These are phyloP conservation scores for Chlorops oryzae DNA, from an alignment of 1,140 invertebrate genomes.

Conservation along the genomic window DNA sequence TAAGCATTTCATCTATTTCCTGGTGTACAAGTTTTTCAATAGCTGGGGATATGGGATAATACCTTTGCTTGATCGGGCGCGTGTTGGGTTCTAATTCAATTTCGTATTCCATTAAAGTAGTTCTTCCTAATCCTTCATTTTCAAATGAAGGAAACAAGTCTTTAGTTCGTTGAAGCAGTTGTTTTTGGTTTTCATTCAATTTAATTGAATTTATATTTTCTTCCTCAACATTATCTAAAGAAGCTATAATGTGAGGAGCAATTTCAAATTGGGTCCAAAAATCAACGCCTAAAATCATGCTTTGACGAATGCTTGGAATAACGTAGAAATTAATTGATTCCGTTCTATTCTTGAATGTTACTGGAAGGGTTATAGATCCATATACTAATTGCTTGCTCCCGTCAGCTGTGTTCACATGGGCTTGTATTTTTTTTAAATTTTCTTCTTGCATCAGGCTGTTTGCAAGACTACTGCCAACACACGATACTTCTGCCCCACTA, in stretches of 20 bases:
- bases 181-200: background rate
- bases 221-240: background rate
- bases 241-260: background rate
- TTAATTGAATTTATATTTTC: background rate
- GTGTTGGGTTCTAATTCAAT: slow-evolving; percentile 1
- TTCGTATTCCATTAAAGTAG: background rate
- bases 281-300: slow-evolving; percentile 15
- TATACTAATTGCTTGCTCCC: too few species aligned
- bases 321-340: slow-evolving; percentile 9
- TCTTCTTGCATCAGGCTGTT: too few species aligned
- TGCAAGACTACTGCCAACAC: too few species aligned
- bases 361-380: background rate
- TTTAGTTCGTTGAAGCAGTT: background rate
- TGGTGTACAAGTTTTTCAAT: slow-evolving; percentile 14
- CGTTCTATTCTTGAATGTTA: slow-evolving; percentile 8
- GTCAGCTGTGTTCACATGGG: too few species aligned
- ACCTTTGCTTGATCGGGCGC: slow-evolving; percentile 5
- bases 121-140: background rate
- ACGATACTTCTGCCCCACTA: too few species aligned
- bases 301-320: slow-evolving; percentile 6
- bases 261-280: slow-evolving; percentile 13
- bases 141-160: slow-evolving; percentile 4
- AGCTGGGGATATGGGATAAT: slow-evolving; percentile 15
- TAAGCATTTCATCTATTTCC: slow-evolving; percentile 16
- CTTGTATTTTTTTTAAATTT: too few species aligned